phyloP scores from a whole-genome alignment of 2,113 vertebrate species.

The Athene noctua region DNA sequence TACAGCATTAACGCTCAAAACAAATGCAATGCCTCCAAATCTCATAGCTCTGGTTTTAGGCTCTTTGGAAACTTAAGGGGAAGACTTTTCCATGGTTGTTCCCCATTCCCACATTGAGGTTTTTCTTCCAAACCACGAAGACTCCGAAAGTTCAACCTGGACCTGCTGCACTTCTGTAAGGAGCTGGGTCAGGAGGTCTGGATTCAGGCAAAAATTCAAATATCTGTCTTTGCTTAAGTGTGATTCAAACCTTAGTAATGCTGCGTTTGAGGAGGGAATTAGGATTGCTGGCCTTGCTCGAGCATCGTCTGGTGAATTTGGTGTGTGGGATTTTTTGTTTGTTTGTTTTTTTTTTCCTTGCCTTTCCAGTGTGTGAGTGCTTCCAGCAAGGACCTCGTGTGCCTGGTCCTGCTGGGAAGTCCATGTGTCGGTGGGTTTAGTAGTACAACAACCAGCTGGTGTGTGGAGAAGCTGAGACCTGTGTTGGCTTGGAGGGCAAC shows the following conservation, averaged over 20 bases:
- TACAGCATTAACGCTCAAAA: accelerated
- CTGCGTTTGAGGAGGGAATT: not conserved
- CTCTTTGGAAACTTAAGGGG: not conserved
- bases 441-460: accelerated
- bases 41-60: not conserved
- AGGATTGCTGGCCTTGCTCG: not conserved
- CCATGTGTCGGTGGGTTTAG: accelerated
- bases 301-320: not conserved
- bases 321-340: too few species aligned
- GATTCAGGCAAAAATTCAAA: not conserved
- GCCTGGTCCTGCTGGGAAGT: not conserved
- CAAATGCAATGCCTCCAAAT: accelerated
- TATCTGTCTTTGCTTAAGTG: not conserved
- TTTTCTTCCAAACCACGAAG: not conserved
- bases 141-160: not conserved
- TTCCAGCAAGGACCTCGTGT: accelerated
- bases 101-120: not conserved
- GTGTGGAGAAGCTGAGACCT: accelerated
- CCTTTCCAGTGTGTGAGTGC: not conserved
- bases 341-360: not conserved
- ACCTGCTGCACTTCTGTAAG: not conserved
- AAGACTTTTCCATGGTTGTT: not conserved
- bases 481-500: not conserved
- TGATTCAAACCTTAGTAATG: not conserved
- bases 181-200: not conserved